Percentiles rank a stretch among this genome's conserved stretches.
phyloP scores from a whole-genome alignment of 2,888 invertebrate species.

The Tupiocoris notatus region DNA sequence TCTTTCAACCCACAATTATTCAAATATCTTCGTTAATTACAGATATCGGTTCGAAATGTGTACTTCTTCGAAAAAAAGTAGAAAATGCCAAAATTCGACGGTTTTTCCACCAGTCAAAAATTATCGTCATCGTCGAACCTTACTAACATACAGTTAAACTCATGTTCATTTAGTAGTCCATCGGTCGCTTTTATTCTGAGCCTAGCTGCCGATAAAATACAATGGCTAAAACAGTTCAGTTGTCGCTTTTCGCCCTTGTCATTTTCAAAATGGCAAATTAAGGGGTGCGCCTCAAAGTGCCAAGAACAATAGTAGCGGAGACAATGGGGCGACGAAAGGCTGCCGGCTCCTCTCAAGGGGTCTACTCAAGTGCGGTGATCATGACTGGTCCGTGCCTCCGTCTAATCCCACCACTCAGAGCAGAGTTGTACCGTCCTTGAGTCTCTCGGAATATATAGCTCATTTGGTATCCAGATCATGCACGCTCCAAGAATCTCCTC shows the following conservation, averaged over 20 bases:
- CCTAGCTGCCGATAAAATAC: no score
- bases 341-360: background rate
- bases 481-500: background rate
- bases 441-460: background rate
- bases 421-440: background rate
- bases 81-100: no score
- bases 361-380: background rate
- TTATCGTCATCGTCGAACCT: no score
- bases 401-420: background rate
- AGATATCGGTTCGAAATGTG: no score
- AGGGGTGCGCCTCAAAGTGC: background rate
- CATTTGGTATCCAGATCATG: background rate
- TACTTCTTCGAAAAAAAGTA: no score
- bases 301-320: background rate
- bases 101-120: no score
- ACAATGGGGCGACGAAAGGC: background rate
- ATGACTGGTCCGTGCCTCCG: background rate
- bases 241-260: background rate
- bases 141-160: no score
- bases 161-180: no score
- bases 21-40: no score
- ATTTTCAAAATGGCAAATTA: background rate
- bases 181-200: no score
- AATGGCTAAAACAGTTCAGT: background rate
- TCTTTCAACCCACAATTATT: no score